phyloP scores from a whole-genome alignment of 2,888 invertebrate genomes.

The Xylota segnis region DNA sequence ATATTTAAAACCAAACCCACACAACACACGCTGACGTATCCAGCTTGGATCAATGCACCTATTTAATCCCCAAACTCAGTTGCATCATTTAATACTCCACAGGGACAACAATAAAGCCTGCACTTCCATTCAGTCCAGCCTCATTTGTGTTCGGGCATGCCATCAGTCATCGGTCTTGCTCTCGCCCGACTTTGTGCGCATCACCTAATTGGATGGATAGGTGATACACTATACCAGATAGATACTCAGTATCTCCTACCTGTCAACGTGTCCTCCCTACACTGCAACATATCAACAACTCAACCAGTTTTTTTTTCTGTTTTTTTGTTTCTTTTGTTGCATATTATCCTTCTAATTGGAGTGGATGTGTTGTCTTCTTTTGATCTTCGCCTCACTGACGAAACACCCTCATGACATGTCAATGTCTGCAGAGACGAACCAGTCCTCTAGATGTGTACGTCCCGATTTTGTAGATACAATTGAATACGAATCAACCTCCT shows the following conservation, averaged over 20 bases:
- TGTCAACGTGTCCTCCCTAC: background rate
- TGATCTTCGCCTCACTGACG: conserved; percentile 33
- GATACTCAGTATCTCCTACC: background rate
- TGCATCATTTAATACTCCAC: background rate
- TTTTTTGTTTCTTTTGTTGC: conserved; percentile 42
- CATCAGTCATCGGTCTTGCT: conserved; percentile 44
- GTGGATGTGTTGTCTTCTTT: conserved; percentile 70
- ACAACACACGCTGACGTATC: background rate
- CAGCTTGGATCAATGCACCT: conserved; percentile 32
- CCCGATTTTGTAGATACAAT: conserved; percentile 50
- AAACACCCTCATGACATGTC: conserved; percentile 68
- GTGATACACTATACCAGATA: conserved; percentile 23
- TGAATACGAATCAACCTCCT: conserved; percentile 10
- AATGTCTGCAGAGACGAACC: conserved; percentile 11
- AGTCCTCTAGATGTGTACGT: conserved; percentile 38
- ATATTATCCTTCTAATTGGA: conserved; percentile 70
- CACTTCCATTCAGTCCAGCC: conserved; percentile 31
- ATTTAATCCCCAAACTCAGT: conserved; percentile 12
- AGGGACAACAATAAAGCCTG: background rate
- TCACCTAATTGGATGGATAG: conserved; percentile 60
- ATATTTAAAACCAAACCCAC: conserved; percentile 6
- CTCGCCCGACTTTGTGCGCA: conserved; percentile 28
- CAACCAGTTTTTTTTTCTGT: background rate
- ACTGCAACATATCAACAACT: conserved; percentile 14
- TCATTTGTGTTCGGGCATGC: conserved; percentile 50